Base-by-base conservation (phyloP, 2,113 vertebrate genomes). In the Bostrychus sinensis region DNA sequence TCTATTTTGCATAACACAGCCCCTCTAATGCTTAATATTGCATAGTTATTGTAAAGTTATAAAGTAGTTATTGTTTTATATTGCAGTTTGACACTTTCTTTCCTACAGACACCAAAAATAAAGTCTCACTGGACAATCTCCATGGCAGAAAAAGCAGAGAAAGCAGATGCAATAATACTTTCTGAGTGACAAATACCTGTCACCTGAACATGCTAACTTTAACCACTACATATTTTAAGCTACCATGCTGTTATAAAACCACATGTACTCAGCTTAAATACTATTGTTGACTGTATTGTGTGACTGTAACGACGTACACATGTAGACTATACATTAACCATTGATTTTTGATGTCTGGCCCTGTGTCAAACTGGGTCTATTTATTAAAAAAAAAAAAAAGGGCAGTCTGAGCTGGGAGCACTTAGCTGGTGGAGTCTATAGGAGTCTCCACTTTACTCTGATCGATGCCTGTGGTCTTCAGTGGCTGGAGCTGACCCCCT, bases 401-500 rank as follows among this genome's bases (percentile, higher is more conserved):
- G 25, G 7, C 13, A 7, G 10, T n/a, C 38, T 11, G 12, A 32
- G 9, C 16, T 4, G 19, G 41, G 50, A 13, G 14, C 16, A 28
- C 8, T 37, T 12, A 43, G 23, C 30, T 17, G 6, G 1, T 9
- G 19, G 48, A 20, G 16, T 43, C 36, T 53, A 38, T 51, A n/a
- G 19, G 12, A 51, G 17, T 6, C 11, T 62, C 23, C 26, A 14
- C 46, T 64, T 19, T 42, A 41, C 25, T 34, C 7, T 66, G 56
- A 64, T 57, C 50, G 20, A 30, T 48, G 22, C 48, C 48, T 10
- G 41, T 10, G 41, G 48, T 13, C 54, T 13, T 55, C 39, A 8
- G 4, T 12, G 51, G 14, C 7, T 37, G 20, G 19, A 64, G 63
- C 4, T 19, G 62, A 59, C 57, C 45, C 30, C 53, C 71, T 23